Evolutionary conservation across 2,888 invertebrate species (phyloP).

Genomic region (Phorcus lineatus): DNA sequence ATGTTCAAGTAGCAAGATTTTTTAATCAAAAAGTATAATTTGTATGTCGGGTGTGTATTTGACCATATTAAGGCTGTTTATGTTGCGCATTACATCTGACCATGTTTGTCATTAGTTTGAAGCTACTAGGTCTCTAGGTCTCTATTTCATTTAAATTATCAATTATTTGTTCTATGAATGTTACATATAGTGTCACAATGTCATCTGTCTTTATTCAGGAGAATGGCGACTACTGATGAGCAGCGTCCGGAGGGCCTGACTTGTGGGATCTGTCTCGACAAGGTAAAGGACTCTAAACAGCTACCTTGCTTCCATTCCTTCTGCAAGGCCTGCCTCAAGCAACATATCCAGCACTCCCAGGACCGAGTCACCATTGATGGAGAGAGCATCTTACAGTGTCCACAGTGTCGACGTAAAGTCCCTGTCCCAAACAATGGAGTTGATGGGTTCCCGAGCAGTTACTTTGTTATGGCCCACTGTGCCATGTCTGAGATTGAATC

Average conservation of each 20-base stretch:
- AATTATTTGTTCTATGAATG: too few species aligned
- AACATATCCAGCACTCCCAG: slow-evolving; percentile 15
- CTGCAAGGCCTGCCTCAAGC: slow-evolving; percentile 17
- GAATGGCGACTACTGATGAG: not conserved
- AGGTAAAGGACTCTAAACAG: slow-evolving; percentile 25
- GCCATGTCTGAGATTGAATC: slow-evolving; percentile 8
- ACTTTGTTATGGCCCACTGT: slow-evolving; percentile 16
- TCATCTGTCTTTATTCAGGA: too few species aligned
- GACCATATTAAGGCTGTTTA: too few species aligned
- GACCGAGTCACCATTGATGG: not conserved
- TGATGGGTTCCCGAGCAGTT: slow-evolving; percentile 22
- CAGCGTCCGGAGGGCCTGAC: not conserved
- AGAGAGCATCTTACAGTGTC: slow-evolving; percentile 7
- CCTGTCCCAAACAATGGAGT: slow-evolving; percentile 15
- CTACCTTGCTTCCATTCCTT: slow-evolving; percentile 28
- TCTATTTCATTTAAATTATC: too few species aligned
- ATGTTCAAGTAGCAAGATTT: too few species aligned
- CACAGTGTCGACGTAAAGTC: slow-evolving; percentile 21
- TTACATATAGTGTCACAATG: too few species aligned
- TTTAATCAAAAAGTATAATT: too few species aligned
- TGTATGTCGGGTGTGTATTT: too few species aligned
- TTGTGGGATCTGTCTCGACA: slow-evolving; percentile 24
- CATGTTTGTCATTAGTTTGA: too few species aligned
- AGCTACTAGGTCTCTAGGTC: too few species aligned
- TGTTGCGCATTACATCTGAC: too few species aligned